Percentiles rank a stretch among this genome's conserved stretches.
Conservation (phyloP, 2,888 invertebrate species). For the Amphipyra berbera region DNA sequence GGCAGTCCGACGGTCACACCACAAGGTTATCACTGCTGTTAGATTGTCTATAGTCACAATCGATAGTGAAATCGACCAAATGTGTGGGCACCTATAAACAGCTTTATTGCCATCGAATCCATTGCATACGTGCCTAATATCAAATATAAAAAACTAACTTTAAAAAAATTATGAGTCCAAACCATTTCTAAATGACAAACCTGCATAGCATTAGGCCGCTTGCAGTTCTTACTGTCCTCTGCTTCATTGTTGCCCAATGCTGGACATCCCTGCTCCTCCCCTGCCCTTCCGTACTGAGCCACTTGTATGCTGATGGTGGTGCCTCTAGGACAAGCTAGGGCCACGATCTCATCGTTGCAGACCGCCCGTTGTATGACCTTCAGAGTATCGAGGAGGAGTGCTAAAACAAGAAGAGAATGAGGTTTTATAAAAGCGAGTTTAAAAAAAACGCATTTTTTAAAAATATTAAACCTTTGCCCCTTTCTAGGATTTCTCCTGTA, state of each 20-base stretch:
- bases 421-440: not conserved
- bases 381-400: constrained; percentile 96
- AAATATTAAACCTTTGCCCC: too few relatives aligned
- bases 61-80: too few relatives aligned
- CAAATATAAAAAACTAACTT: too few relatives aligned
- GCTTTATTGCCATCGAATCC: too few relatives aligned
- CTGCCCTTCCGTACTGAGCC: constrained; percentile 95
- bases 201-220: constrained; percentile 93
- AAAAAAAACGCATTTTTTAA: too few relatives aligned
- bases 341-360: constrained; percentile 96
- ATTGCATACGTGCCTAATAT: too few relatives aligned
- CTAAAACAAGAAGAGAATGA: constrained; percentile 85
- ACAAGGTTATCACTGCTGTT: too few relatives aligned
- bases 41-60: too few relatives aligned
- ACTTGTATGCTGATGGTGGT: constrained; percentile 97
- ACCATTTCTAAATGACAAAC: constrained; percentile 74
- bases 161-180: too few relatives aligned
- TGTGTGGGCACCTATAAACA: too few relatives aligned
- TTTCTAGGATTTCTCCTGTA: too few relatives aligned
- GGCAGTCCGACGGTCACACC: too few relatives aligned
- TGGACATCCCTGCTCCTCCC: constrained; percentile 78
- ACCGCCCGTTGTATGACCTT: constrained; percentile 96
- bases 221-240: constrained; percentile 53
- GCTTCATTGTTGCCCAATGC: constrained; percentile 37
- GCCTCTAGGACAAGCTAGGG: constrained; percentile 96